Conservation (phyloP, 2,797 vertebrate genomes). For the Lithobates pipiens region DNA sequence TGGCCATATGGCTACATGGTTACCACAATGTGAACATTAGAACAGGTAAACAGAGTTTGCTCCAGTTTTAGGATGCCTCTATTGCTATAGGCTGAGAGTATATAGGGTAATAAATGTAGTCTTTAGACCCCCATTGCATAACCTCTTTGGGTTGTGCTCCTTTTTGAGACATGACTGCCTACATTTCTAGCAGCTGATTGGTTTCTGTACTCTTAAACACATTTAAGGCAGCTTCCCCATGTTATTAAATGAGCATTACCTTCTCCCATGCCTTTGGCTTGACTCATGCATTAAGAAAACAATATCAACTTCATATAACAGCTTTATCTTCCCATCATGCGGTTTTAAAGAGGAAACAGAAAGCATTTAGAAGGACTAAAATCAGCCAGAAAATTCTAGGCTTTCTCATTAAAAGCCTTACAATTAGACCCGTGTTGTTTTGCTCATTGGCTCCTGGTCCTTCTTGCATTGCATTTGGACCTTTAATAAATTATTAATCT, state of each 20-base stretch:
- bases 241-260: background rate
- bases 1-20: no score
- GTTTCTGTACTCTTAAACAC: background rate
- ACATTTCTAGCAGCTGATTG: background rate
- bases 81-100: no score
- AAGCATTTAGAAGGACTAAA: slow-evolving; percentile 71
- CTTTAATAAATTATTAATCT: slow-evolving; percentile 86
- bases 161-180: background rate
- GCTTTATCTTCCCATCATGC: slow-evolving; percentile 65
- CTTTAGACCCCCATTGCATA: background rate
- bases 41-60: no score
- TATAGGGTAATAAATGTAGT: no score
- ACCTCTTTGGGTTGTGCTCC: no score
- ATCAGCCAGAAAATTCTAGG: slow-evolving; percentile 68
- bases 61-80: no score
- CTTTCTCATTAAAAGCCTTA: slow-evolving; percentile 66
- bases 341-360: slow-evolving; percentile 71
- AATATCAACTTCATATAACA: slow-evolving; percentile 42
- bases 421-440: slow-evolving; percentile 72
- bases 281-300: slow-evolving; percentile 29
- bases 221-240: background rate
- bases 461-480: slow-evolving; percentile 79
- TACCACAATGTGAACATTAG: no score
- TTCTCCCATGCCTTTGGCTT: background rate
- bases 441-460: slow-evolving; percentile 76